Percentiles rank a stretch among this genome's conserved stretches.
phyloP scores from a whole-genome alignment of 2,888 invertebrate species.

The Ichneumon xanthorius region DNA sequence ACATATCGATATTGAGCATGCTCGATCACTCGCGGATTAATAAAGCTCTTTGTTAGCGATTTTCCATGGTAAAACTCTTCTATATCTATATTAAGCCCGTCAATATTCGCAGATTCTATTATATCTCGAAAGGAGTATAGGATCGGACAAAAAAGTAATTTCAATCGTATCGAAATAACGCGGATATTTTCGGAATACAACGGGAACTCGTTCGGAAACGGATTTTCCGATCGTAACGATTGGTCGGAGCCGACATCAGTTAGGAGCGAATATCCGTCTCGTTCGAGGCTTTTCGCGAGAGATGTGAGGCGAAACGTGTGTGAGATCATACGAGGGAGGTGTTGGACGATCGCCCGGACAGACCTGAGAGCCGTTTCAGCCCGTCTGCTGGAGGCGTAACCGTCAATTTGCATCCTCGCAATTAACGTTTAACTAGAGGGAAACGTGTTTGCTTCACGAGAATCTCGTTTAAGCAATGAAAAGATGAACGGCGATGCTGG shows the following conservation, averaged over 20 bases:
- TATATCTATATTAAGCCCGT: slow-evolving; percentile 17
- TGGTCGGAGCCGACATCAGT: slow-evolving; percentile 47
- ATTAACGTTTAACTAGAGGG: slow-evolving; percentile 76
- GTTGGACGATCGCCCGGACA: slow-evolving; percentile 59
- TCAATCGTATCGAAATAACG: slow-evolving; percentile 43
- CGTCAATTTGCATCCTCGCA: slow-evolving; percentile 77
- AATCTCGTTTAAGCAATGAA: slow-evolving; percentile 43
- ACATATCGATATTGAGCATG: slow-evolving; percentile 18
- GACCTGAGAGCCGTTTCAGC: slow-evolving; percentile 58
- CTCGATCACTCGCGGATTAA: slow-evolving; percentile 19
- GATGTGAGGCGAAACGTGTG: slow-evolving; percentile 31
- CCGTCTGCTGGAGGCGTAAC: slow-evolving; percentile 72
- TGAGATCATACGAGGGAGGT: slow-evolving; percentile 48
- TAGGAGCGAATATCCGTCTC: slow-evolving; percentile 52
- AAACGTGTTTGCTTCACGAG: slow-evolving; percentile 70
- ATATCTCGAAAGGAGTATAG: neutral
- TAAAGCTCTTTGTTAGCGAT: slow-evolving; percentile 19
- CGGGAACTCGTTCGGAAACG: slow-evolving; percentile 29
- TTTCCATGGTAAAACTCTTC: slow-evolving; percentile 20
- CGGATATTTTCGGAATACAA: slow-evolving; percentile 47
- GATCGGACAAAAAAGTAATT: slow-evolving; percentile 17
- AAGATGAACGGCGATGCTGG: slow-evolving; percentile 18
- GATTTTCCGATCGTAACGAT: slow-evolving; percentile 57
- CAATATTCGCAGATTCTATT: slow-evolving; percentile 32
- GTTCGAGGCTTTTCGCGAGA: slow-evolving; percentile 31